Evolutionary conservation across 1,140 invertebrate species (phyloP), one percentile per base, ranked within the genome.

Genomic region (Drosophila equinoxialis): DNA sequence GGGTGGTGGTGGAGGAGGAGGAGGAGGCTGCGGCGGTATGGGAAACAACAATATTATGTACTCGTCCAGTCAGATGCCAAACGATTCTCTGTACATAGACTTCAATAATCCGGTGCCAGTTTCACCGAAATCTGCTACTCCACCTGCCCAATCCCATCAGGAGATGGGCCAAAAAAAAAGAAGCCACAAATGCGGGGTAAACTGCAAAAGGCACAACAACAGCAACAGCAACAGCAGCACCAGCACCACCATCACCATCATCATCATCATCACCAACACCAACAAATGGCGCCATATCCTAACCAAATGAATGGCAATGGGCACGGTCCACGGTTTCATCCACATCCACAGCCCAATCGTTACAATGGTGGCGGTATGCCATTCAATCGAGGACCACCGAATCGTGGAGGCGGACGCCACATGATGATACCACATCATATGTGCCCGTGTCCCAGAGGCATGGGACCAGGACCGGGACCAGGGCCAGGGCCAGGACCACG

Each of bases 21-120:
- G 33, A 39, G 30, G 54, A n/a, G 61, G 37, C 26, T 65, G 33
- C 45, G 23, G 54, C 14, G 61, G 42, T 17, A 62, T 73, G 20
- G 42, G 20, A 23, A 68, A 58, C 35, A 72, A 74, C 1, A 69
- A 71, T 23, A 67, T 75, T 37, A 83, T 87, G 71, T 90, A 73
- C 62, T 59, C 78, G 11, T 89, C 89, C 39, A 81, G 81, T 68
- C 91, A 92, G 60, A 92, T 92, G 69, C 91, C 90, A n/a, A 85
- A 87, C 62, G 91, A 92, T 77, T 83, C 91, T 2, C 89, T 92
- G 6, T 92, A 92, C 61, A 79, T 91, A 20, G 91, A 92, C 70
- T 92, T 92, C 11, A 92, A 91, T 67, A 76, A 75, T 10, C 91
- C 91, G 1, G 35, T 82, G 6, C 69, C 74, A 13, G 63, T 66